Base-by-base conservation (phyloP, 2,797 vertebrate genomes). In the Chloroceryle amazona region DNA sequence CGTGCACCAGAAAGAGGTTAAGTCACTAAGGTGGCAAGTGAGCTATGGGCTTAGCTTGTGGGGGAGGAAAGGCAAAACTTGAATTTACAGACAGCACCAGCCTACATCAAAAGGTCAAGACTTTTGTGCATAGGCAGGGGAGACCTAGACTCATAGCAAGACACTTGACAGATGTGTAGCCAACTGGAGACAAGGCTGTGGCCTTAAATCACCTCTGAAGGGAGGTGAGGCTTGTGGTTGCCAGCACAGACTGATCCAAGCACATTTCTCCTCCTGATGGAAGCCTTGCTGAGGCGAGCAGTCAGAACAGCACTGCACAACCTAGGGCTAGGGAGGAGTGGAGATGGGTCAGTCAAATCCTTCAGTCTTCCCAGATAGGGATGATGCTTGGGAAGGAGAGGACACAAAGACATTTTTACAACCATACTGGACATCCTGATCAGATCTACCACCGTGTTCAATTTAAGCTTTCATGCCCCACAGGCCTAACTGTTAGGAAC, bases 91-190 rank as follows among this genome's bases (percentile, higher is more conserved):
- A 29, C 8, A 72, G 67, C 13, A 29, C 6, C 35, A 89, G 37
- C 26, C 26, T 66, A 80, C 49, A 78, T 9, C 25, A 63, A 28
- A 58, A 92, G 6, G 31, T 44, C 42, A 74, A 39, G 39, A 67
- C 29, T 39, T 58, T 7, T 9, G 54, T 35, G 23, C 26, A 78
- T 14, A 33, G 16, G 17, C 31, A 58, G 11, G 6, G 10, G 19
- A 73, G 44, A 41, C 2, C 1, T 33, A 70, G 46, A 70, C 7
- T 44, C 33, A 51, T 4, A 54, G 68, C 0, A 2, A 16, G 16
- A 65, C 18, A 51, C 16, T 46, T 51, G 55, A 33, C 7, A 61
- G 16, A 18, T n/a, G 11, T 54, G 35, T 28, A 84, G 22, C 3
- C 35, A 76, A 23, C 6, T 39, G 31, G 29, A 84, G n/a, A 46